Evolutionary conservation across 2,888 invertebrate genomes (phyloP), one percentile per base, ranked within the genome.

Genomic region (Carabus problematicus): DNA sequence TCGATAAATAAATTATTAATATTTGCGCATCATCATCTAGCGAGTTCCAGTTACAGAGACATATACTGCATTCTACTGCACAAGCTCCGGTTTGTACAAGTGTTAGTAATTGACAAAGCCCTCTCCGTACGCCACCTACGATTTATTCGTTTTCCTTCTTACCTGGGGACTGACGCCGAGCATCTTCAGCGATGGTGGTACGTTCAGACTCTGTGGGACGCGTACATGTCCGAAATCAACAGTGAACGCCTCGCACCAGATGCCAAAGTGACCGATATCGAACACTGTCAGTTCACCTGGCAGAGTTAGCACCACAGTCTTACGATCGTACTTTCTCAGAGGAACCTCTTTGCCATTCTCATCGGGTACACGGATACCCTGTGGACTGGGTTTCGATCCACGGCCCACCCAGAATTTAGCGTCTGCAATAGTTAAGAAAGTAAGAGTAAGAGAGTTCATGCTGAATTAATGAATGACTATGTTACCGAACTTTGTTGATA

Each of bases 131-230:
- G 39, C 63, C 42, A n/a, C 39, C 42, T 54, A 55, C 14, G 16
- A 14, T 64, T 56, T 52, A 9, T 63, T 63, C 19, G 14, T 19
- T 55, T 64, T 55, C 55, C 47, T 16, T 58, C 89, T 85, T 87
- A 96, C 96, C 93, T 96, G 95, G 58, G 95, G 95, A 72, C 94
- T 94, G 71, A 95, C 92, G 72, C 95, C 96, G 56, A 96, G 88
- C 95, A 95, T 95, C 84, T 92, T 93, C 71, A 95, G 87, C 52
- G 94, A 94, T 62, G 96, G 96, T 49, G 96, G 96, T 56, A 96
- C 91, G 84, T 93, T 93, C 72, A 91, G 83, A 66, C 83, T 84
- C 72, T 86, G 86, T 0, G 94, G 93, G 72, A 96, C 86, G 73
- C 85, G 80, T 59, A 95, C 88, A 83, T 96, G 94, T 0, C 95